These are phyloP conservation scores for Cartodere bifasciata DNA, from an alignment of 2,888 invertebrate genomes.

Conservation along the genomic window DNA sequence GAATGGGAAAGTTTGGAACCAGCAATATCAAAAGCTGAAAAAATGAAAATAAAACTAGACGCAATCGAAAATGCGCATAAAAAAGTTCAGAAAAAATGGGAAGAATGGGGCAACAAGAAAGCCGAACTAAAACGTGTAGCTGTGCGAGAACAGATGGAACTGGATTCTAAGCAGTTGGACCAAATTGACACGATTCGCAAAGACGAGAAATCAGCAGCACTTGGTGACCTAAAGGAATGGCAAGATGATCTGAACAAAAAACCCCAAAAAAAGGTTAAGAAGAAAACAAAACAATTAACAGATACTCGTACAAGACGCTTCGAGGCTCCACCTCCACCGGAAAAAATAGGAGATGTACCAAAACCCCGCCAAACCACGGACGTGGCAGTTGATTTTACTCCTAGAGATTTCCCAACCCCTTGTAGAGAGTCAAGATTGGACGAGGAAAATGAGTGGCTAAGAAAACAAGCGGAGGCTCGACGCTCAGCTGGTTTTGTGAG, in stretches of 20 bases:
- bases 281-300: slow-evolving; percentile 14
- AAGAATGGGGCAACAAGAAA: slow-evolving; percentile 41
- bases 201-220: slow-evolving; percentile 47
- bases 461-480: slow-evolving; percentile 62
- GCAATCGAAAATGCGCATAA: slow-evolving; percentile 44
- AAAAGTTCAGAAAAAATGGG: slow-evolving; percentile 40
- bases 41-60: slow-evolving; percentile 42
- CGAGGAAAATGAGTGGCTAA: slow-evolving; percentile 70
- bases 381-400: slow-evolving; percentile 58
- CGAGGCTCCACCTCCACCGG: slow-evolving; percentile 17
- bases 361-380: slow-evolving; percentile 43
- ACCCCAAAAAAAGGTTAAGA: slow-evolving; percentile 7
- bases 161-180: slow-evolving; percentile 44
- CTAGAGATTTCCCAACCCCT: slow-evolving; percentile 69
- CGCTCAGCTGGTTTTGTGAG: slow-evolving; percentile 56
- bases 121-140: slow-evolving; percentile 45
- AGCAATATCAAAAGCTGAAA: slow-evolving; percentile 43
- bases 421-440: slow-evolving; percentile 56
- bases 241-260: slow-evolving; percentile 4
- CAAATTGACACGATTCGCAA: slow-evolving; percentile 52
- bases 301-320: slow-evolving; percentile 23
- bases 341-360: slow-evolving; percentile 32
- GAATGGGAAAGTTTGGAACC: slow-evolving; percentile 48
- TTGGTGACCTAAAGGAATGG: slow-evolving; percentile 42
- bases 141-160: slow-evolving; percentile 45